Base-by-base conservation (phyloP, 2,113 vertebrate species). In the Phrynosoma blainvillii region DNA sequence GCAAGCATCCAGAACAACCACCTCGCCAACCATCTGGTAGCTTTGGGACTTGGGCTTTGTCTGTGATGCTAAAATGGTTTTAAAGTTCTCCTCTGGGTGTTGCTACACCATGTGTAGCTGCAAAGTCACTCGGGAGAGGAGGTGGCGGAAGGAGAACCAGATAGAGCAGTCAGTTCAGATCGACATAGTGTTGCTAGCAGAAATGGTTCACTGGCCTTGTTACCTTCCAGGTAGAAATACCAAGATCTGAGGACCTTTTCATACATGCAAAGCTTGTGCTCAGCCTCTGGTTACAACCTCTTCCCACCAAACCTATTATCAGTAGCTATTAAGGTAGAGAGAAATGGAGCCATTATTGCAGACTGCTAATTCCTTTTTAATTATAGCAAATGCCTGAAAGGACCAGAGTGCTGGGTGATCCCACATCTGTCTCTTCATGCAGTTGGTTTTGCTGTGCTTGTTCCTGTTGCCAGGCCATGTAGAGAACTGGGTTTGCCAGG, bases 301-400 rank as follows among this genome's bases (percentile, higher is more conserved):
- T 73, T 25, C 36, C 25, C 59, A 18, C 59, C 59, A 62, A 62
- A 18, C 56, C 40, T 20, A n/a, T 30, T n/a, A 52, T 11, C 0
- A 1, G 87, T 84, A 79, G 76, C 84, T 25, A 40, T 85, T 85
- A 87, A 90, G 90, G 87, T 90, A 62, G 59, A 87, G 89, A 42
- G 84, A 85, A 40, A 84, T 87, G 88, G 90, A 88, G 89, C 77
- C 85, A 78, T 79, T 36, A 1, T 89, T 87, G 89, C 82, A 79
- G 87, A 84, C 86, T 90, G 83, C 90, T 90, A 78, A 90, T 92
- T 88, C 79, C 88, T 59, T 88, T 94, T 94, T 90, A 91, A 91
- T 94, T 79, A 13, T 73, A 88, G 4, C 91, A 93, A 93, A 90
- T 88, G 91, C 87, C 79, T 56, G 91, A 84, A 95, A 90, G 92